Evolutionary conservation across 2,113 vertebrate genomes (phyloP), one percentile per base, ranked within the genome.

Genomic region (Microcebus ravelobensis): DNA sequence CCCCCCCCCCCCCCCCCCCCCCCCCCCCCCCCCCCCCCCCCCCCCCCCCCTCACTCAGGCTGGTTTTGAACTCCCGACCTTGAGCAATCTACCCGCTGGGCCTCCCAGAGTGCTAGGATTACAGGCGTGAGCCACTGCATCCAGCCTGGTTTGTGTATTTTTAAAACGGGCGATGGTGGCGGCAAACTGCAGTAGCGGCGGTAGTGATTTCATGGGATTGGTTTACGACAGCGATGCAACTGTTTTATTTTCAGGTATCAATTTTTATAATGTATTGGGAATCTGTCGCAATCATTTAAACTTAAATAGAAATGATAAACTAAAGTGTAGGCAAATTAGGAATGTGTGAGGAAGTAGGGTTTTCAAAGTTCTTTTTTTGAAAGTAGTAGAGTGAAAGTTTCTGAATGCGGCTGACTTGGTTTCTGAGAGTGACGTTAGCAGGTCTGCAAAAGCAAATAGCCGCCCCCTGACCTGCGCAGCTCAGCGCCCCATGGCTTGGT

Each of bases 281-380:
- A 42, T 55, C 55, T 65, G 90, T 29, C 55, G 29, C 2, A 57
- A 63, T 73, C 15, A 67, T 27, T 95, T 84, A 39, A 90, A 77
- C 77, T 88, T 52, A 59, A 87, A 65, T 48, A 67, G 57, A 88
- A 70, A 93, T 42, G 11, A 34, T 59, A 36, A 84, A 20, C 42
- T 79, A 57, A 83, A 92, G 71, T 76, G 89, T 48, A 90, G 31
- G 13, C 57, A 80, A 95, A 68, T 84, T 27, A 90, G 63, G 71
- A 85, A 48, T 5, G 34, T 23, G 27, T 79, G 14, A 74, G 50
- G 36, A 95, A 8, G n/a, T 31, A 6, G 7, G 34, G 10, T 61
- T 85, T 97, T 84, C 42, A 55, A 39, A 79, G 23, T 52, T 93
- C 36, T 36, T 68, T 95, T 83, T 73, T n/a, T 11, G 73, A 6